Evolutionary conservation across 2,888 invertebrate species (phyloP).

Genomic region (Sabellastarte sp.): DNA sequence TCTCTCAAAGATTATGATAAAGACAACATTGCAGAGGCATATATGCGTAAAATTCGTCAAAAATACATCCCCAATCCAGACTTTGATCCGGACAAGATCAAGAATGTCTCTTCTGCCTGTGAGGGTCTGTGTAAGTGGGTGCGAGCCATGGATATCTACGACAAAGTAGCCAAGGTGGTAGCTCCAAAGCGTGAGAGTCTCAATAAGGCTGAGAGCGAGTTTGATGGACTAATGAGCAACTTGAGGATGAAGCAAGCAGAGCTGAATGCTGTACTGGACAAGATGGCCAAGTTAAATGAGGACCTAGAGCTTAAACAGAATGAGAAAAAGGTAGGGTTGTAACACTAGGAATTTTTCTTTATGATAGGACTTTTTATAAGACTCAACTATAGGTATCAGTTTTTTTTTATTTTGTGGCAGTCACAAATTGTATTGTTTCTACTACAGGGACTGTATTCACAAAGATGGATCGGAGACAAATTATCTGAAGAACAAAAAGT

Average conservation of each 20-base stretch:
- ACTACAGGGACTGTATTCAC: too few species aligned
- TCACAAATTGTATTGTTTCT: too few species aligned
- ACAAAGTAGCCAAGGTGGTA: conserved; percentile 57
- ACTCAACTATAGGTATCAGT: too few species aligned
- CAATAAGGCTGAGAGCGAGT: conserved; percentile 42
- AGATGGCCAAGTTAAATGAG: conserved; percentile 48
- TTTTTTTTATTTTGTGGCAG: too few species aligned
- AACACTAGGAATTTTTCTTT: too few species aligned
- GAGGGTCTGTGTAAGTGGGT: conserved; percentile 59
- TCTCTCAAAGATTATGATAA: conserved; percentile 57
- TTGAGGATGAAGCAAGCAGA: conserved; percentile 51
- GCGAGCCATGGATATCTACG: conserved; percentile 55
- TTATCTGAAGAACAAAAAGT: too few species aligned
- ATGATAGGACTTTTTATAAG: too few species aligned
- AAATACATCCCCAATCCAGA: conserved; percentile 53
- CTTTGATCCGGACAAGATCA: conserved; percentile 55
- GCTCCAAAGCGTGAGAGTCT: conserved; percentile 55
- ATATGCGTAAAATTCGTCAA: conserved; percentile 53
- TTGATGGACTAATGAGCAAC: conserved; percentile 49
- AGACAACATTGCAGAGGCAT: conserved; percentile 51
- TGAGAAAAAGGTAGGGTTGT: conserved; percentile 45
- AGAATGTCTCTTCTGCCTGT: conserved; percentile 58
- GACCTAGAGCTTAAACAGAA: conserved; percentile 49
- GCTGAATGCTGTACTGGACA: conserved; percentile 50
- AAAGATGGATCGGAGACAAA: too few species aligned